Evolutionary conservation across 2,888 invertebrate species (phyloP).

Genomic region (Zhengitettix transpicula): DNA sequence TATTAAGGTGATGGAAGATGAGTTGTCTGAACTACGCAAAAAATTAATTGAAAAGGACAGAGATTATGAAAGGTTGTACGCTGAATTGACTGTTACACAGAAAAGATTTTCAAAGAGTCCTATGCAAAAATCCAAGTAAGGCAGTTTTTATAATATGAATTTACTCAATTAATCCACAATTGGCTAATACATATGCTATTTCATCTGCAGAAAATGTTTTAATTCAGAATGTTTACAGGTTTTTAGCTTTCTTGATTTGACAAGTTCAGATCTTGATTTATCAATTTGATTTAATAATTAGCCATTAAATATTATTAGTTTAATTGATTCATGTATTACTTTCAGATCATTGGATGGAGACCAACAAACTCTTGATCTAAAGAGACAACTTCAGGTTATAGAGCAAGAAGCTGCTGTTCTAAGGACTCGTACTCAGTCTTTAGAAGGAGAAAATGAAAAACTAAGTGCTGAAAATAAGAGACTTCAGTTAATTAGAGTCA

Average conservation of each 20-base stretch:
- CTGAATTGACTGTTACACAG: constrained; percentile 46
- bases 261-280: too few relatives aligned
- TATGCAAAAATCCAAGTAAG: constrained; percentile 45
- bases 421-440: constrained; percentile 44
- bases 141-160: too few relatives aligned
- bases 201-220: too few relatives aligned
- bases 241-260: too few relatives aligned
- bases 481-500: constrained; percentile 39
- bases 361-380: constrained; percentile 48
- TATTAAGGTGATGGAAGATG: constrained; percentile 46
- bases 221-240: too few relatives aligned
- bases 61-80: constrained; percentile 57
- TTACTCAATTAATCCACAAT: too few relatives aligned
- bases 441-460: constrained; percentile 64
- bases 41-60: constrained; percentile 69
- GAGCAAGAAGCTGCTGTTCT: constrained; percentile 60
- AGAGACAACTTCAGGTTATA: constrained; percentile 55
- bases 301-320: too few relatives aligned
- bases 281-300: too few relatives aligned
- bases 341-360: constrained; percentile 42
- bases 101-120: constrained; percentile 41
- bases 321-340: constrained; percentile 6
- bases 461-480: constrained; percentile 55
- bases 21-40: constrained; percentile 53
- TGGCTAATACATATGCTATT: too few relatives aligned